Evolutionary conservation across 2,113 vertebrate genomes (phyloP).

Genomic region (Pluvialis apricaria): DNA sequence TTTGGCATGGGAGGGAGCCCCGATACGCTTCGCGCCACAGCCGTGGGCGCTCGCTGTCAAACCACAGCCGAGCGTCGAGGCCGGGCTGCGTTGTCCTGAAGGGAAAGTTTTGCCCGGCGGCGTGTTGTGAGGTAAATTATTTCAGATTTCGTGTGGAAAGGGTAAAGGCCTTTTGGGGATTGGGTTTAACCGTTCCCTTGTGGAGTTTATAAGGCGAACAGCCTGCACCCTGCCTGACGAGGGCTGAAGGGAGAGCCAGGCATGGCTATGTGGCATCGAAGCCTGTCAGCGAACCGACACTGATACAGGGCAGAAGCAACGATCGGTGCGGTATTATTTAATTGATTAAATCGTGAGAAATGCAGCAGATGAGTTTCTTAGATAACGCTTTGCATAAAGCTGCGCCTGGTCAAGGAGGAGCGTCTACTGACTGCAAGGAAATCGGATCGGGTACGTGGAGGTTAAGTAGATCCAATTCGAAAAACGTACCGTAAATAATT

Average conservation of each 20-base stretch:
- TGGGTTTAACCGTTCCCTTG: neutral
- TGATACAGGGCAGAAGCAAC: neutral
- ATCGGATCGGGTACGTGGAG: neutral
- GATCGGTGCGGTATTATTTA: neutral
- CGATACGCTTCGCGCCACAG: neutral
- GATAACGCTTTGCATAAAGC: neutral
- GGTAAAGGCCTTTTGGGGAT: neutral
- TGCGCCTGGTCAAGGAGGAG: neutral
- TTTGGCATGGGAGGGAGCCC: neutral
- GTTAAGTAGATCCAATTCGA: neutral
- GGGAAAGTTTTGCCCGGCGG: neutral
- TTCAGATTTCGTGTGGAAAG: neutral
- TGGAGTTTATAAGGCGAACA: neutral
- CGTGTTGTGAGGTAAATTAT: neutral
- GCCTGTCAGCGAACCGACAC: neutral
- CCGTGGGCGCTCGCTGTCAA: accelerated
- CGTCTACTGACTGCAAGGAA: neutral
- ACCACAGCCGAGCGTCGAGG: accelerated
- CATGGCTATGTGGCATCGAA: accelerated
- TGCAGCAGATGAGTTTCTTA: neutral
- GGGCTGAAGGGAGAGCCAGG: neutral
- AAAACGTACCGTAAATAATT: neutral
- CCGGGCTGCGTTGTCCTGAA: accelerated
- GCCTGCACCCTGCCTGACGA: neutral
- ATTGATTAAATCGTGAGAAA: neutral